Evolutionary conservation across 2,888 invertebrate species (phyloP).

Genomic region (Diarsia mendica): DNA sequence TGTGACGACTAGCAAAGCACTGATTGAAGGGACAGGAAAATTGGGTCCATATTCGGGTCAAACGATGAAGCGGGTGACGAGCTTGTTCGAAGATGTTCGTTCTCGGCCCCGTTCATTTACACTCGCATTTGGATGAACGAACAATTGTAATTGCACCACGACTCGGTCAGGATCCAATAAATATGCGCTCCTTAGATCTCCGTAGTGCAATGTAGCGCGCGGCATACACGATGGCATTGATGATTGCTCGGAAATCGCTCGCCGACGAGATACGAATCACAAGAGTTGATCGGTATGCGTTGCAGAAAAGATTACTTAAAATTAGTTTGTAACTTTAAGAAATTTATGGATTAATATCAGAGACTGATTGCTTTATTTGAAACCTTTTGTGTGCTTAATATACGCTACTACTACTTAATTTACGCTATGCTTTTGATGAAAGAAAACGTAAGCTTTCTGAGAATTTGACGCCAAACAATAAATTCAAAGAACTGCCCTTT

Average conservation of each 20-base stretch:
- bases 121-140: not conserved
- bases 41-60: not conserved
- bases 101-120: not conserved
- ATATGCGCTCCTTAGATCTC: constrained; percentile 1
- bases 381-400: constrained; percentile 4
- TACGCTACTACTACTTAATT: not conserved
- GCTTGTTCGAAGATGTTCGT: not conserved
- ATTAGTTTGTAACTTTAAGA: no score
- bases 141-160: not conserved
- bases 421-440: not conserved
- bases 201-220: not conserved
- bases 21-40: not conserved
- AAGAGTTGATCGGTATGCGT: not conserved
- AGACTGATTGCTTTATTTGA: constrained; percentile 5
- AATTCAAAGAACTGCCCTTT: not conserved
- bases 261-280: constrained; percentile 1
- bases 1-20: not conserved
- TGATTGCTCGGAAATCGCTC: constrained; percentile 1
- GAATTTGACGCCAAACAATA: not conserved
- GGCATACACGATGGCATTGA: not conserved
- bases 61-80: not conserved
- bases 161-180: not conserved
- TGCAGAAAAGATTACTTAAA: no score
- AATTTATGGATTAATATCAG: no score
- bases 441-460: constrained; percentile 6